Evolutionary conservation across 2,113 vertebrate genomes (phyloP), one percentile per base, ranked within the genome.

Genomic region (Oenanthe oenanthe): DNA sequence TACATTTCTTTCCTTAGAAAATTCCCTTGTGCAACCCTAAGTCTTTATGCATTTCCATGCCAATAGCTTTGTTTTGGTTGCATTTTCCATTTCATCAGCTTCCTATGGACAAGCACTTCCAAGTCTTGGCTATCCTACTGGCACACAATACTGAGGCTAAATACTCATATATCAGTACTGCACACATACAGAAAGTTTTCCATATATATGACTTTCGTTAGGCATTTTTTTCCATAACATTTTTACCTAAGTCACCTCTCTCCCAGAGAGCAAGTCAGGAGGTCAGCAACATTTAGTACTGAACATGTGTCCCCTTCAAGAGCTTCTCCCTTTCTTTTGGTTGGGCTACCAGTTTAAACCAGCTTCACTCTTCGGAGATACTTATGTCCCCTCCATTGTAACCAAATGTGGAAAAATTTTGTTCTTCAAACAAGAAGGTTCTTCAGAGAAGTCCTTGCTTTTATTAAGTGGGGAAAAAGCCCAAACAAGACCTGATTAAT

Each of bases 31-130:
- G 58, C 19, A 42, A 61, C 40, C 34, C n/a, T 2, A 13, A 43
- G 4, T 56, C 65, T 89, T 93, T 48, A 75, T n/a, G 42, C 19
- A 72, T 68, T 28, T n/a, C 81, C 50, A 79, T 17, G 42, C 58
- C 82, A 85, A 90, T 45, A 48, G 42, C 42, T 89, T 82, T 88
- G 54, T 83, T 93, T 89, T 81, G 62, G 48, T 57, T 92, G 38
- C 34, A 54, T 56, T 54, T 93, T 45, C 36, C 58, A 58, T 50
- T 75, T 79, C 50, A 57, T 54, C 66, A 85, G 12, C 62, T 89
- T 79, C 82, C 62, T 29, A 54, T 3, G 17, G 77, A 76, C 34
- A 89, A 40, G 40, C 53, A 78, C 51, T 91, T 68, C 19, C 31
- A 78, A 25, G 25, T 53, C 66, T 36, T 36, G 26, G 45, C 17